Evolutionary conservation across 2,113 vertebrate genomes (phyloP).

Genomic region (Excalfactoria chinensis): DNA sequence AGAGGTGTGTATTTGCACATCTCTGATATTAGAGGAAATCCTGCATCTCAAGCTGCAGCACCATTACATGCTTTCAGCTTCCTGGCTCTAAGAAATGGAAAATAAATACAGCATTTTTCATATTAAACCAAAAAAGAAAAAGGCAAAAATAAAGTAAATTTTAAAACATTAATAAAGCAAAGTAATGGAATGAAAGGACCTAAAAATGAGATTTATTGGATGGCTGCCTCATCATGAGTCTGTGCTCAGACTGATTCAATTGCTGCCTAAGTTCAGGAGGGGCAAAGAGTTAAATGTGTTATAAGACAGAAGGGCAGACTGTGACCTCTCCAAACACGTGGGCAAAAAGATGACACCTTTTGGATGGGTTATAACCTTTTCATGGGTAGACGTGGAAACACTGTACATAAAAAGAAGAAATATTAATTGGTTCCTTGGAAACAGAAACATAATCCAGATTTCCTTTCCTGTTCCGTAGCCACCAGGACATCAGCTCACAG

Average conservation of each 20-base stretch:
- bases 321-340: not conserved
- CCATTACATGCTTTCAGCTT: not conserved
- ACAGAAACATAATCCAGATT: not conserved
- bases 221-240: not conserved
- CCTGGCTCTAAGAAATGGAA: not conserved
- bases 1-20: not conserved
- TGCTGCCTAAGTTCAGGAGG: not conserved
- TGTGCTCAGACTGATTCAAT: not conserved
- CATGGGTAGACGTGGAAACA: not conserved
- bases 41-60: not conserved
- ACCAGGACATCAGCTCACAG: not conserved
- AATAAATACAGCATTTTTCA: not conserved
- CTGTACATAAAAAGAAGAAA: not conserved
- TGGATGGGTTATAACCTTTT: not conserved
- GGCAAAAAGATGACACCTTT: not conserved
- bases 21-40: not conserved
- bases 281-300: not conserved
- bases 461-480: not conserved
- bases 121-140: not conserved
- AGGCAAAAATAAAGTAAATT: not conserved
- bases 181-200: not conserved
- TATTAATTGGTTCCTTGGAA: not conserved
- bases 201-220: not conserved
- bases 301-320: not conserved
- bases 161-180: not conserved